Conservation (phyloP, 2,797 vertebrate species). For the Rhincodon typus region DNA sequence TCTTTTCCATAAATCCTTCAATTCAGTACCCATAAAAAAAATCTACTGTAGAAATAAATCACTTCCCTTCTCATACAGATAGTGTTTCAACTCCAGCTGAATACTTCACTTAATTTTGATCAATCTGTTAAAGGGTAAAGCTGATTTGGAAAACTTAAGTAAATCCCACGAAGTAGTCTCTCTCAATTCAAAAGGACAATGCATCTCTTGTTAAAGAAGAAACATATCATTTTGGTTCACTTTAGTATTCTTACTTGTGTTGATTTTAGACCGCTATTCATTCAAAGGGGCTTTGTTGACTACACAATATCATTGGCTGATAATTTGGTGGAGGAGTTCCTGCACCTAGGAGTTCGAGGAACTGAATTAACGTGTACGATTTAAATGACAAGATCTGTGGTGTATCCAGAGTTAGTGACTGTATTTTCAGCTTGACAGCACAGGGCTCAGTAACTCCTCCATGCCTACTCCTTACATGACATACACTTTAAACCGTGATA, state of each 20-base stretch:
- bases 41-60: constrained; percentile 15
- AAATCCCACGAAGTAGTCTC: background rate
- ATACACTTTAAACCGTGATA: background rate
- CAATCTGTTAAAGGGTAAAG: background rate
- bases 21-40: constrained; percentile 4
- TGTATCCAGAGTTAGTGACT: background rate
- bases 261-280: background rate
- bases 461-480: background rate
- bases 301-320: background rate
- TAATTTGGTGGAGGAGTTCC: background rate
- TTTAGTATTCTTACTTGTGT: background rate
- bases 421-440: background rate
- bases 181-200: background rate
- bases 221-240: background rate
- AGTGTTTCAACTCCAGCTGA: constrained; percentile 3
- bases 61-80: background rate
- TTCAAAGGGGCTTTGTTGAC: background rate
- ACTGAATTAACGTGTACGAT: background rate
- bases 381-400: background rate
- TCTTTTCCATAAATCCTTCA: constrained; percentile 20
- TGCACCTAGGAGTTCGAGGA: background rate
- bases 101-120: background rate
- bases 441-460: background rate
- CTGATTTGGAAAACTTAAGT: background rate
- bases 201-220: background rate